Evolutionary conservation across 2,888 invertebrate species (phyloP), one percentile per base, ranked within the genome.

Genomic region (Cataglyphis cursor): DNA sequence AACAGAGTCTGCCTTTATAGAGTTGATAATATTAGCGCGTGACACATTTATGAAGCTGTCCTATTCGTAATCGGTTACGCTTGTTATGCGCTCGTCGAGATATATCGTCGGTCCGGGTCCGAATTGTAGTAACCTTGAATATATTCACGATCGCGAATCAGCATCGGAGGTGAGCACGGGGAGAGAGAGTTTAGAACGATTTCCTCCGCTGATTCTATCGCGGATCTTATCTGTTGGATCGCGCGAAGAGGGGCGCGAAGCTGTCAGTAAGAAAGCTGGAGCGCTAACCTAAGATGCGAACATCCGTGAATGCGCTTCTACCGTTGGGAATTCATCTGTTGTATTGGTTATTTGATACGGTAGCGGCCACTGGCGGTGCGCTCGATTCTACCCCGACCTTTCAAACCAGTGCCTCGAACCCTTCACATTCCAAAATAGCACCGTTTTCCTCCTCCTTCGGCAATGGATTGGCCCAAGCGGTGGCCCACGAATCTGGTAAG

Each of bases 381-480:
- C 92, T 95, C 51, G 94, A 95, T 78, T 87, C 93, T 28, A 92
- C 90, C 57, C 81, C 92, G 81, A 90, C 89, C 80, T 92, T 90
- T 78, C 93, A 93, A 44, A 75, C 91, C 44, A 84, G 90, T 76
- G 83, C 89, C 18, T 83, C 90, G 78, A 86, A 89, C 80, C 82
- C 87, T 85, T 83, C 93, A 88, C 88, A 92, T 83, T 88, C 91
- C 81, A 94, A 92, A 86, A 87, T 92, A 62, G 81, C 93, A 70
- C 90, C 94, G 18, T 94, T 94, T 85, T 91, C 94, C 31, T 89
- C 93, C 21, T 94, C 92, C 65, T 93, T 96, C 83, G 96, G 96
- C 90, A 96, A 96, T 93, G 96, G 96, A 87, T 95, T 96, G 94
- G 96, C 96, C 62, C 95, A 96, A 92, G 96, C 96, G 38, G 96